These are phyloP conservation scores for Pheosia gnoma DNA, from an alignment of 2,888 invertebrate species.

Conservation along the genomic window DNA sequence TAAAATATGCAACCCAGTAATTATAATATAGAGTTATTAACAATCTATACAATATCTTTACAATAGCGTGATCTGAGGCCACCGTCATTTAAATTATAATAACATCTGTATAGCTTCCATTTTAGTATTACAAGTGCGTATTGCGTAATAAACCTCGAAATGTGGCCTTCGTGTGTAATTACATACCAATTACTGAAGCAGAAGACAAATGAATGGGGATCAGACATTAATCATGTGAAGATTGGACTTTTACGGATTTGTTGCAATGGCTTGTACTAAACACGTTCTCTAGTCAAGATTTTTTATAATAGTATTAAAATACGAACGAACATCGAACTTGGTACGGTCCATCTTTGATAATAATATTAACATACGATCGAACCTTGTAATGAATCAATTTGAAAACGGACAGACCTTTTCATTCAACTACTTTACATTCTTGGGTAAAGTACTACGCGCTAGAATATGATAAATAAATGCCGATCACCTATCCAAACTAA, in stretches of 20 bases:
- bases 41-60: constrained; percentile 1
- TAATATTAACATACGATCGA: no score
- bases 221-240: neutral
- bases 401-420: no score
- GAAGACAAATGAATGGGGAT: constrained; percentile 4
- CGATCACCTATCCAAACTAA: neutral
- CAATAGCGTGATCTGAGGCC: neutral
- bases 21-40: constrained; percentile 1
- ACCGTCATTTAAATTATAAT: constrained; percentile 4
- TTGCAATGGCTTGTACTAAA: neutral
- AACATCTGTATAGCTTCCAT: neutral
- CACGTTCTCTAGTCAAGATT: neutral
- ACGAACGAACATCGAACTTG: no score
- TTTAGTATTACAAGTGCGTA: neutral
- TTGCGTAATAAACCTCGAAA: constrained; percentile 4
- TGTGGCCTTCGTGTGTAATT: constrained; percentile 2
- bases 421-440: no score
- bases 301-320: no score
- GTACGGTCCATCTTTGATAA: no score
- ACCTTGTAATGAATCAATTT: no score
- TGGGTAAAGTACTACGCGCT: no score
- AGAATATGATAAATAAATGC: no score
- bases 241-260: neutral
- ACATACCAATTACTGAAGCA: constrained; percentile 4
- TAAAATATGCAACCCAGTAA: neutral